These are phyloP conservation scores for Trochalopteron elliotii DNA, from an alignment of 2,113 vertebrate species.

Conservation along the genomic window DNA sequence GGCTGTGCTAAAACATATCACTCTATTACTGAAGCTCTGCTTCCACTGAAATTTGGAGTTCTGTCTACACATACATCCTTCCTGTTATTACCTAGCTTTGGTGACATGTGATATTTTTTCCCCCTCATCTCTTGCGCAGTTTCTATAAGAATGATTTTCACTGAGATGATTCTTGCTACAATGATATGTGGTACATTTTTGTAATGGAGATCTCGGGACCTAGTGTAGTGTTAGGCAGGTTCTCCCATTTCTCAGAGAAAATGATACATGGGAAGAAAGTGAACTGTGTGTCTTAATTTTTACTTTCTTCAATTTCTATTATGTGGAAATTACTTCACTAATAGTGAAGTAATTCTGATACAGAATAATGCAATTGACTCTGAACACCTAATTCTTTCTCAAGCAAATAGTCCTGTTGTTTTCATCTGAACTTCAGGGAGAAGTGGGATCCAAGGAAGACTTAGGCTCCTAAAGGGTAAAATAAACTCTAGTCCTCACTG, in stretches of 20 bases:
- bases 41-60: not conserved
- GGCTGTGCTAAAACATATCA: not conserved
- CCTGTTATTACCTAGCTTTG: not conserved
- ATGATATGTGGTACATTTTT: not conserved
- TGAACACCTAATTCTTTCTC: not conserved
- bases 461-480: not conserved
- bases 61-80: not conserved
- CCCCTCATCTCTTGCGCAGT: not conserved
- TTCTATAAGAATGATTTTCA: not conserved
- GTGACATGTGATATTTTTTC: not conserved
- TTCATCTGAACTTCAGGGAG: not conserved
- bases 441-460: not conserved
- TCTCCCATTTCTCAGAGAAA: not conserved
- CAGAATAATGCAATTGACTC: not conserved
- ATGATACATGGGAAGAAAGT: not conserved
- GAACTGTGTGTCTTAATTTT: constrained; percentile 4
- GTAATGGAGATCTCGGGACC: not conserved
- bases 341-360: not conserved
- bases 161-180: not conserved
- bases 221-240: not conserved
- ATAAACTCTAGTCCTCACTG: not conserved
- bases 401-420: not conserved
- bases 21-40: not conserved
- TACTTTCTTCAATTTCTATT: not conserved
- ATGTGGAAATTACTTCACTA: not conserved